Percentiles rank a stretch among this genome's conserved stretches.
These are phyloP conservation scores for Schizaphis graminum DNA, from an alignment of 2,888 invertebrate genomes.

Conservation along the genomic window DNA sequence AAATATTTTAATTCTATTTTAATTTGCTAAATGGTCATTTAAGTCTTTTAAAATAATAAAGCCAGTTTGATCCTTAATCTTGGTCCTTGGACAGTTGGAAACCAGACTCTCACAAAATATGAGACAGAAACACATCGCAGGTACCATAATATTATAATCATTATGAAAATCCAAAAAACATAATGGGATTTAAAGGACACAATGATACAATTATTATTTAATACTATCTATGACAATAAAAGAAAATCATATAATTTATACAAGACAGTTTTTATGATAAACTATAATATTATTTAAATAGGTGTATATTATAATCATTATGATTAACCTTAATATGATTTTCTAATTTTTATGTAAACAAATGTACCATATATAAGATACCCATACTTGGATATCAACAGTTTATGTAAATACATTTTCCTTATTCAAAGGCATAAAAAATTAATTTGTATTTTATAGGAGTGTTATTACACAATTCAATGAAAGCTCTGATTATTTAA, in stretches of 20 bases:
- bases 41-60: neutral
- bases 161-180: neutral
- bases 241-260: neutral
- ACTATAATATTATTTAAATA: neutral
- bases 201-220: neutral
- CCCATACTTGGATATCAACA: neutral
- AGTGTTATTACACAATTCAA: neutral
- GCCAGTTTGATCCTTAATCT: neutral
- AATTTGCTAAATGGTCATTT: neutral
- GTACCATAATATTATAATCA: neutral
- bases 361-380: neutral
- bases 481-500: constrained; percentile 14
- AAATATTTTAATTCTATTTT: neutral
- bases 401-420: neutral
- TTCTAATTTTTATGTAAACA: neutral
- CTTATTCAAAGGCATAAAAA: neutral
- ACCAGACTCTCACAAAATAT: neutral
- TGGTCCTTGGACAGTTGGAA: neutral
- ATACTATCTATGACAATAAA: neutral
- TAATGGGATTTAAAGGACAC: neutral
- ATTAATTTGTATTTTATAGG: neutral
- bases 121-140: neutral
- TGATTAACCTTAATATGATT: neutral
- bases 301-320: neutral
- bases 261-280: neutral